Conservation (phyloP, 2,888 invertebrate genomes). For the Fragum whitleyi region DNA sequence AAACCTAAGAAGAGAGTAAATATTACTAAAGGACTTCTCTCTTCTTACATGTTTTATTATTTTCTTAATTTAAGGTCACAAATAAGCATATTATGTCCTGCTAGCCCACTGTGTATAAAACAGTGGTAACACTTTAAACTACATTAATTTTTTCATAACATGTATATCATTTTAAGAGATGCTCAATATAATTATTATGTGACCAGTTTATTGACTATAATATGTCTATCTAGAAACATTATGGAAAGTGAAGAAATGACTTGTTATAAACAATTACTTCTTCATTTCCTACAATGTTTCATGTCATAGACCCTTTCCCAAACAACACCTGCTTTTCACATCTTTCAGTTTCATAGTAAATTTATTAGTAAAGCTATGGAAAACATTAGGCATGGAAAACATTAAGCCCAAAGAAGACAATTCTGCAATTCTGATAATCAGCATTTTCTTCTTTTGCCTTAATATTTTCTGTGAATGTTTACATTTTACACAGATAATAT, state of each 20-base stretch:
- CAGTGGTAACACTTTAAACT: no score
- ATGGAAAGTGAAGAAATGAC: not conserved
- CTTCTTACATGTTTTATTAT: no score
- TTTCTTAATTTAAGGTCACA: no score
- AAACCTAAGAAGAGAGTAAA: no score
- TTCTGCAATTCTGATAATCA: not conserved
- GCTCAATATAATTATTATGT: no score
- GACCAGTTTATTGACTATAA: no score
- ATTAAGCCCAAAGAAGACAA: conserved; percentile 2
- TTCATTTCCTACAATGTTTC: not conserved
- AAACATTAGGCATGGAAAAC: not conserved
- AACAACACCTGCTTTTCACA: not conserved
- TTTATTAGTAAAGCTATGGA: conserved; percentile 4
- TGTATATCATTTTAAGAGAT: no score
- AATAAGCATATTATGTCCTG: no score
- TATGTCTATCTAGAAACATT: not conserved
- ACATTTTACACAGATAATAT: not conserved
- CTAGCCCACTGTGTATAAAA: no score
- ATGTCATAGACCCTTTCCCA: not conserved
- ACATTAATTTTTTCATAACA: no score
- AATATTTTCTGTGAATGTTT: conserved; percentile 3
- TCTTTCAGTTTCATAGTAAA: conserved; percentile 1
- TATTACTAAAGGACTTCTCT: no score
- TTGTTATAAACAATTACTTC: not conserved
- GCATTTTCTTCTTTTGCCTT: conserved; percentile 13